Conservation (phyloP, 2,888 invertebrate species). For the Drosophila pseudotakahashii region DNA sequence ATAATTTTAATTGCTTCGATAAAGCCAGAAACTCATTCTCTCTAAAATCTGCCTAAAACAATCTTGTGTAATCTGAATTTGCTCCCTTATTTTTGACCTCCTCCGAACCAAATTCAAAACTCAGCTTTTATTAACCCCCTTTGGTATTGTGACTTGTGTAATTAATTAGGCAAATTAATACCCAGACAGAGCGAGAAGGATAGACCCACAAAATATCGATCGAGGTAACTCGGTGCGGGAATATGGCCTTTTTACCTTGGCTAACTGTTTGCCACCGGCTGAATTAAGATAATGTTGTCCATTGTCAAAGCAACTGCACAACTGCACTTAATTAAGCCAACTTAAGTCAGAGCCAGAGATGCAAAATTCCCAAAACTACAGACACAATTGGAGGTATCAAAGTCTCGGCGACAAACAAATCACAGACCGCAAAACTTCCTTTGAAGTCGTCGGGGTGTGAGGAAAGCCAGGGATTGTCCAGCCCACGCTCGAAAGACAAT, state of each 20-base stretch:
- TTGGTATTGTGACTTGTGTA: conserved; percentile 52
- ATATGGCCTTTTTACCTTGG: conserved; percentile 7
- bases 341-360: conserved; percentile 48
- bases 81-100: conserved; percentile 12
- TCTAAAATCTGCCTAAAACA: background rate
- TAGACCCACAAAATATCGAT: conserved; percentile 20
- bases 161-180: conserved; percentile 75
- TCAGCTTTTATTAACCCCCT: conserved; percentile 41
- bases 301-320: conserved; percentile 67
- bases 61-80: conserved; percentile 2
- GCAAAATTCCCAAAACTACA: conserved; percentile 19
- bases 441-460: conserved; percentile 25
- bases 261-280: conserved; percentile 33
- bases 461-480: background rate
- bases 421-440: conserved; percentile 76
- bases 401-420: conserved; percentile 63
- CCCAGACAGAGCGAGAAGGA: conserved; percentile 18
- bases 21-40: background rate
- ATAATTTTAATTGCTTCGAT: conserved; percentile 8
- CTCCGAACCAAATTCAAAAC: conserved; percentile 14
- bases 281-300: conserved; percentile 69
- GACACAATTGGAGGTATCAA: conserved; percentile 26
- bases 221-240: conserved; percentile 5
- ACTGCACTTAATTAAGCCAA: conserved; percentile 77
- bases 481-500: conserved; percentile 64